Evolutionary conservation across 2,113 vertebrate species (phyloP).

Genomic region (Athene cunicularia): DNA sequence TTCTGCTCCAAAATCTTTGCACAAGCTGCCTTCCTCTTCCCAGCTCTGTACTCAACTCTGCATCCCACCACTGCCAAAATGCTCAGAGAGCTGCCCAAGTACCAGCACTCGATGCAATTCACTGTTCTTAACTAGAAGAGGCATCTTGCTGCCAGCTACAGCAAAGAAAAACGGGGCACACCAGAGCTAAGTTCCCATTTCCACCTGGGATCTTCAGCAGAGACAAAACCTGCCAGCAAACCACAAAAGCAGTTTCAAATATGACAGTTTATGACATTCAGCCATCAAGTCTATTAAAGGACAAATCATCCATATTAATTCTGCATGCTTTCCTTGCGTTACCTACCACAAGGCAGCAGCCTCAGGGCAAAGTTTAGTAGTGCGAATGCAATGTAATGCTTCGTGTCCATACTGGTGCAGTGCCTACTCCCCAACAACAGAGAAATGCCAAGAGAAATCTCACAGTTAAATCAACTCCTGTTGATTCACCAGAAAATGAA

Average conservation of each 20-base stretch:
- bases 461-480: neutral
- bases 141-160: neutral
- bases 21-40: neutral
- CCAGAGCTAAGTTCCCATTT: neutral
- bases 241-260: neutral
- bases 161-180: neutral
- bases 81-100: neutral
- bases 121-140: neutral
- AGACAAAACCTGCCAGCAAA: neutral
- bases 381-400: fast-evolving
- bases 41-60: neutral
- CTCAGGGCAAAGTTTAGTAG: neutral
- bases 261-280: neutral
- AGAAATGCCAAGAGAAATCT: neutral
- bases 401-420: neutral
- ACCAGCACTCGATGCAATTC: neutral
- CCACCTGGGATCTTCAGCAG: neutral
- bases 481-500: neutral
- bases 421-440: neutral
- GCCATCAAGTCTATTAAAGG: neutral
- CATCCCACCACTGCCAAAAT: neutral
- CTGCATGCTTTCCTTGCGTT: neutral
- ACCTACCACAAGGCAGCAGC: neutral
- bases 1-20: neutral
- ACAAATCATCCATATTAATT: neutral